Evolutionary conservation across 37 sponge, comb jelly and placozoan species (phyloP).

Genomic region (Axinella damicornis): DNA sequence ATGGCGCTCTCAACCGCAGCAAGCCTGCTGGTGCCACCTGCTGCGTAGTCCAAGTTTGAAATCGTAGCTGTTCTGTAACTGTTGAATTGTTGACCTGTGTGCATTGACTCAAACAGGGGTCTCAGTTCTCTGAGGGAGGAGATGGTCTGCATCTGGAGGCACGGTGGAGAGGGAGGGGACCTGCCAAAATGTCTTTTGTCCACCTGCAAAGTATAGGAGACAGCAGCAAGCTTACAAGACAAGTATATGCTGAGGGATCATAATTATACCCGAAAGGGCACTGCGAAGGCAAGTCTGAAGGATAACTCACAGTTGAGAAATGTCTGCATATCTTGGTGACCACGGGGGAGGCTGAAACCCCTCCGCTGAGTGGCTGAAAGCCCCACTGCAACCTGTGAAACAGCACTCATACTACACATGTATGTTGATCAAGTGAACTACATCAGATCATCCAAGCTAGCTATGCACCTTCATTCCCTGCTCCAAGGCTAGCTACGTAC

Average conservation of each 20-base stretch:
- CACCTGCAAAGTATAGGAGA: neutral
- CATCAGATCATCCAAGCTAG: too few species aligned
- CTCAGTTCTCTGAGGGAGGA: slow-evolving; percentile 41
- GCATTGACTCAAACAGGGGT: slow-evolving; percentile 33
- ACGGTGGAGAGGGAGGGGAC: slow-evolving; percentile 19
- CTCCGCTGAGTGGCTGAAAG: neutral
- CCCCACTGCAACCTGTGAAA: slow-evolving; percentile 56
- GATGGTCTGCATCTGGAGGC: slow-evolving; percentile 25
- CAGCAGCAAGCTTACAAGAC: too few species aligned
- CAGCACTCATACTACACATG: neutral
- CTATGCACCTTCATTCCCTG: too few species aligned
- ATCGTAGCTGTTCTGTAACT: too few species aligned
- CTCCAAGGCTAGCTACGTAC: too few species aligned
- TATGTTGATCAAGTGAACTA: neutral
- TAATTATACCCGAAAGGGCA: too few species aligned
- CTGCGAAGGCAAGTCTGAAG: neutral
- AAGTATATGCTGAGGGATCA: too few species aligned
- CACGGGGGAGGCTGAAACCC: neutral
- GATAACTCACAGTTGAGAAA: slow-evolving; percentile 16
- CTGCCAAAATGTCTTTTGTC: too few species aligned
- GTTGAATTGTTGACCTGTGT: too few species aligned
- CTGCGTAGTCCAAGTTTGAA: neutral
- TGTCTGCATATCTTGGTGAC: slow-evolving; percentile 32
- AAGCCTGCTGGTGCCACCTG: neutral
- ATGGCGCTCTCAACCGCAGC: slow-evolving; percentile 18